Base-by-base conservation (phyloP, 1,140 invertebrate genomes). In the Drosophila yakuba region DNA sequence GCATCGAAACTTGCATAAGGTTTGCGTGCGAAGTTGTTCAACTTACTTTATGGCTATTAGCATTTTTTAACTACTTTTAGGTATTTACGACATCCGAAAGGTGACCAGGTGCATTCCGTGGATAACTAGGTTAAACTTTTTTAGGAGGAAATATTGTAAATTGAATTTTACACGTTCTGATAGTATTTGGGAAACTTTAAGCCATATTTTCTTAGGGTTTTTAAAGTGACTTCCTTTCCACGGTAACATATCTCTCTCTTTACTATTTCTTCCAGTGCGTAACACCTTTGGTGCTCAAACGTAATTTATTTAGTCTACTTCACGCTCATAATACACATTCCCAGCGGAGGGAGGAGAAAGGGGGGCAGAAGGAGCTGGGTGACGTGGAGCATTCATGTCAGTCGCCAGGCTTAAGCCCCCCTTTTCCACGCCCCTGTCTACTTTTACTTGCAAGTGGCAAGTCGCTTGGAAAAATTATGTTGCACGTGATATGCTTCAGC, bases 381-480 rank as follows among this genome's bases (percentile, higher is more conserved):
- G 64, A 45, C 52, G 51, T 17, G 44, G 39, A 38, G 79, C 74
- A 68, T 81, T 86, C 81, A 89, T 83, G 84, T 88, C 81, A 89
- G 77, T 73, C 67, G 55, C 74, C 78, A 38, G 48, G 52, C 55
- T 58, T 35, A 50, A 11, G 17, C 32, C 60, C 39, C 43, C 36
- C 39, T 32, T 28, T 45, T n/a, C 10, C 25, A 20, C 14, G 25
- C 43, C 14, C 23, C 28, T 35, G 28, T 20, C 17, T 35, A 28
- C 32, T 52, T 10, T 12, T 23, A 50, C 69, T 73, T 73, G 69
- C 69, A 73, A 78, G 57, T 71, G 76, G 67, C 78, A 90, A 90
- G 86, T 90, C 86, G 88, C 86, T 75, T 75, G 86, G 86, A 90
- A 90, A 90, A 90, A 90, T 90, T 90, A 90, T 90, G 86, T 83